A percentile compares a stretch with the other conserved stretches of the same genome.
These are phyloP conservation scores for Drosophila sturtevanti DNA, from an alignment of 1,140 invertebrate species.

Conservation along the genomic window DNA sequence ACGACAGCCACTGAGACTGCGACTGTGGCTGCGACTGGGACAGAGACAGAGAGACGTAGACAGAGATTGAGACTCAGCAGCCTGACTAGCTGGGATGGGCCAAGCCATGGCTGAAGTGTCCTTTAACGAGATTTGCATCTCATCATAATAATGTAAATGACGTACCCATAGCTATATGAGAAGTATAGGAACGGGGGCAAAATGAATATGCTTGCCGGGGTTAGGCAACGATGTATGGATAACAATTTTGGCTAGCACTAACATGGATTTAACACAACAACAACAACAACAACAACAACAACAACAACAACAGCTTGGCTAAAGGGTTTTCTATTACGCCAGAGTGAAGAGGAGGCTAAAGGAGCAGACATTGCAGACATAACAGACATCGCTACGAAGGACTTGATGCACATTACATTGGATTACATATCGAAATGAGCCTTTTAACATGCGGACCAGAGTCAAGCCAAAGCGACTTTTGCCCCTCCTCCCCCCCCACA, in stretches of 20 bases:
- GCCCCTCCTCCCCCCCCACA: not conserved
- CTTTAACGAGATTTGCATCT: slow-evolving; percentile 80
- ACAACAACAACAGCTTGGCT: slow-evolving; percentile 47
- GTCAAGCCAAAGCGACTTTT: not conserved
- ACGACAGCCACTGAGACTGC: slow-evolving; percentile 19
- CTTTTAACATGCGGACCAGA: not conserved
- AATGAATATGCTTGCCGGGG: not conserved
- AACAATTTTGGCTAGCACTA: slow-evolving; percentile 56
- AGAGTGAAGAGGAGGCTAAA: slow-evolving; percentile 13
- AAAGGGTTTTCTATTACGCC: slow-evolving; percentile 55
- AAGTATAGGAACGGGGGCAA: not conserved
- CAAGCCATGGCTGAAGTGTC: slow-evolving; percentile 64
- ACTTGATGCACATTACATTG: slow-evolving; percentile 14
- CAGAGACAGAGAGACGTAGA: too few relatives aligned
- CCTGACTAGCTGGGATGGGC: slow-evolving; percentile 16
- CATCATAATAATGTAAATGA: slow-evolving; percentile 81
- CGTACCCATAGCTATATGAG: slow-evolving; percentile 33
- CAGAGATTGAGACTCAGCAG: too few relatives aligned
- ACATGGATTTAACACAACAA: slow-evolving; percentile 62
- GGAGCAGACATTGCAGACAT: not conserved
- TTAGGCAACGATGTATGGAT: slow-evolving; percentile 3
- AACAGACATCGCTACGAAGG: not conserved
- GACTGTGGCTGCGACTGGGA: slow-evolving; percentile 9
- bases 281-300: not conserved
- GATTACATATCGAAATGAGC: slow-evolving; percentile 18